Conservation (phyloP, 2,797 vertebrate species). For the Sphaeramia orbicularis region DNA sequence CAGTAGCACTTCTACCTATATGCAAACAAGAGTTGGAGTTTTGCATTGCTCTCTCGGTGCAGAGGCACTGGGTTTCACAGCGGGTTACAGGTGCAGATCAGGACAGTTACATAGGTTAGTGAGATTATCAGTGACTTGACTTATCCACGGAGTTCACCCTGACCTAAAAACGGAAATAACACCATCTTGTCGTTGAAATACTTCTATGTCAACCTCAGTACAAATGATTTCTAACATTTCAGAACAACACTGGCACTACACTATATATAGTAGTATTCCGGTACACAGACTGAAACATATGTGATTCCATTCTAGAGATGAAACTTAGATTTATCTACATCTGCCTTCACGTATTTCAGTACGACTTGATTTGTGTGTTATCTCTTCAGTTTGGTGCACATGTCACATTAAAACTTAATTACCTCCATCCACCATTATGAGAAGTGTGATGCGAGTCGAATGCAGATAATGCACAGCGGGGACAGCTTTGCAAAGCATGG, state of each 20-base stretch:
- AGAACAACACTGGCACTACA: too few species aligned
- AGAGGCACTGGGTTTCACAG: conserved; percentile 26
- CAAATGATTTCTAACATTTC: conserved; percentile 22
- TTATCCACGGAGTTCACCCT: neutral
- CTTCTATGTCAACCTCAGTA: neutral
- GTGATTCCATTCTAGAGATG: conserved; percentile 12
- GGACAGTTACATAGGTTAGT: conserved; percentile 19
- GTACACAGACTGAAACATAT: conserved; percentile 19
- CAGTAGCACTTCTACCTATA: conserved; percentile 45
- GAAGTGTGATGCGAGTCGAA: conserved; percentile 53
- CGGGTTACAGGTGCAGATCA: conserved; percentile 53
- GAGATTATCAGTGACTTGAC: conserved; percentile 22
- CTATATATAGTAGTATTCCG: conserved; percentile 4
- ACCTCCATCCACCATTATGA: conserved; percentile 56
- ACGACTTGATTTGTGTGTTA: conserved; percentile 41
- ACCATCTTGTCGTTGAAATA: conserved; percentile 5
- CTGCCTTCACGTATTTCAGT: conserved; percentile 33
- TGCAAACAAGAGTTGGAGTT: conserved; percentile 48
- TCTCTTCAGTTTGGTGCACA: conserved; percentile 43
- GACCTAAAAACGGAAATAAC: conserved; percentile 23
- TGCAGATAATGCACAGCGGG: conserved; percentile 56
- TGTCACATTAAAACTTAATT: conserved; percentile 73
- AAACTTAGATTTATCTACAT: conserved; percentile 20
- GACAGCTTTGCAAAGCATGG: conserved; percentile 42
- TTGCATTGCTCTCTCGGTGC: conserved; percentile 6